Evolutionary conservation across 2,113 vertebrate species (phyloP), one percentile per base, ranked within the genome.

Genomic region (Burhinus oedicnemus): DNA sequence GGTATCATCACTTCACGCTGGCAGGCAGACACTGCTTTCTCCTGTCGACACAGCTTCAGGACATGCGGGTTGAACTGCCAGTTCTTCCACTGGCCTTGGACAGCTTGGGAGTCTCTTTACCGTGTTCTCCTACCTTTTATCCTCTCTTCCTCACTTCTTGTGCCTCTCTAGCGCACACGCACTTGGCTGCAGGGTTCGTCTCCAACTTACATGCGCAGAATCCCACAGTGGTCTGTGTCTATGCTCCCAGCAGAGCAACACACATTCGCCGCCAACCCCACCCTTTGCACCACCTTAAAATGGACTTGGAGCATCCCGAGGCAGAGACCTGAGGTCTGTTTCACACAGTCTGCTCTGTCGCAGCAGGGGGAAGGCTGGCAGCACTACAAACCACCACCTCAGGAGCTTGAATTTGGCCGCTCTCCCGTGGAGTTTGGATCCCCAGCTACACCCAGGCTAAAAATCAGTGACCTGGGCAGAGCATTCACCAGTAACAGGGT

Each of bases 81-180:
- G 51, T 17, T 88, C 82, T 70, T 60, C 66, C 74, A 58, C 55
- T 5, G 23, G 60, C 42, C 79, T 57, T 14, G 32, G 66, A 58
- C 18, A 52, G 58, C 34, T 75, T n/a, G 11, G 2, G 2, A 71
- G 42, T 21, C 52, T 87, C 52, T 40, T 38, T 4, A 6, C n/a
- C n/a, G 10, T 2, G 23, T 32, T n/a, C 27, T 78, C 30, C 83
- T 44, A 6, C 19, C 60, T 74, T 82, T 61, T 36, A 13, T 15
- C 51, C 70, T 57, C 55, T 45, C 34, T 23, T 70, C 38, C 52
- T 55, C n/a, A 40, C 11, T 32, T 40, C n/a, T 11, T 13, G 38
- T 45, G 30, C 26, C 52, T 58, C 60, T 21, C 36, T 0, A 8
- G 18, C 0, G 15, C 3, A 1, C 20, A 9, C 12, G 26, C 64